phyloP scores from a whole-genome alignment of 1,140 invertebrate genomes.

The Andricus grossulariae region DNA sequence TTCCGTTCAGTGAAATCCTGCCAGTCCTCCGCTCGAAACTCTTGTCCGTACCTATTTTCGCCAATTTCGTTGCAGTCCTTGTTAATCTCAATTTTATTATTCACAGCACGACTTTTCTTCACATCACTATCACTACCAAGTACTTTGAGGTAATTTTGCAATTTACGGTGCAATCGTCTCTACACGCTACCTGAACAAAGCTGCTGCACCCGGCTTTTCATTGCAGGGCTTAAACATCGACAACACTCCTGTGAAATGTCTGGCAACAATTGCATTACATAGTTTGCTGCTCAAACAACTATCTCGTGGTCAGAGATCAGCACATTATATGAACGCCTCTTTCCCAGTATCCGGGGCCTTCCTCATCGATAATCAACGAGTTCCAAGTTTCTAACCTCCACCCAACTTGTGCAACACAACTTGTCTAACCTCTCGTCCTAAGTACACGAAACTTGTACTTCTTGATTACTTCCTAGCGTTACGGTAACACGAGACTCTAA shows the following conservation, averaged over 20 bases:
- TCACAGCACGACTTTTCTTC: not conserved
- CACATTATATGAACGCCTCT: not conserved
- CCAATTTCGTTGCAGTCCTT: conserved; percentile 35
- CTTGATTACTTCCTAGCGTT: not conserved
- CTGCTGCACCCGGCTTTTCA: no score
- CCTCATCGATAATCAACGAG: not conserved
- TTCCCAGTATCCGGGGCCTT: conserved; percentile 32
- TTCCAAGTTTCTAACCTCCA: conserved; percentile 19
- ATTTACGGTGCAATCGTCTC: not conserved
- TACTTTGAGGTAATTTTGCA: conserved; percentile 36
- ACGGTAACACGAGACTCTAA: not conserved
- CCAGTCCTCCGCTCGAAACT: conserved; percentile 50
- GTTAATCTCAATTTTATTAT: conserved; percentile 16
- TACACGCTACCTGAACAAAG: no score
- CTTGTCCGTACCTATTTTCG: conserved; percentile 52
- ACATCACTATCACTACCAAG: conserved; percentile 38
- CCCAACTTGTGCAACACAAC: conserved; percentile 4
- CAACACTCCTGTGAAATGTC: not conserved
- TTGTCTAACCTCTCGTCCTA: not conserved
- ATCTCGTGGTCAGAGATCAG: not conserved
- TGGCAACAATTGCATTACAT: not conserved
- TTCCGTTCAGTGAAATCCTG: conserved; percentile 45
- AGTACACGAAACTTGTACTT: not conserved
- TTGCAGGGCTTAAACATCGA: not conserved
- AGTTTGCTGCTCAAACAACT: conserved; percentile 43